Percentiles rank a stretch among this genome's conserved stretches.
Conservation (phyloP, 2,113 vertebrate genomes). For the Amblyornis subalaris region DNA sequence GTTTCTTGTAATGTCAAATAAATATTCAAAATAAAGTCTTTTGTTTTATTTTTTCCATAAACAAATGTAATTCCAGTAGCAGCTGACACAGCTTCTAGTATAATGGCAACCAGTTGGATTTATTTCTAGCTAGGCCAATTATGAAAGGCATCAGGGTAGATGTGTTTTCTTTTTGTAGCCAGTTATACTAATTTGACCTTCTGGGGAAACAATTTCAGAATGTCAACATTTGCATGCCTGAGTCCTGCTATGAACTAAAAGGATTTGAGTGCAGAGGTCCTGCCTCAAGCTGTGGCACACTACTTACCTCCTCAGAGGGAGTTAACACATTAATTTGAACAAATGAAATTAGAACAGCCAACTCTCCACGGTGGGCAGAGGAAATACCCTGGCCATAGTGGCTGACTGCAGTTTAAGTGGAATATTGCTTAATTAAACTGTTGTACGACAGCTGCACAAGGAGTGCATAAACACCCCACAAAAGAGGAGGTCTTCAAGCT, state of each 20-base stretch:
- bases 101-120: neutral
- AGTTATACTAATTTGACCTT: conserved; percentile 54
- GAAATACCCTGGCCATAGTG: conserved; percentile 34
- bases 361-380: conserved; percentile 38
- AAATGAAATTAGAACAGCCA: conserved; percentile 62
- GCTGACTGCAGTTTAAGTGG: conserved; percentile 32
- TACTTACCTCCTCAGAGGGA: conserved; percentile 51
- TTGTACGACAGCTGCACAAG: conserved; percentile 5
- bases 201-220: conserved; percentile 56
- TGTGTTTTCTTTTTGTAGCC: conserved; percentile 32
- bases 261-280: conserved; percentile 24
- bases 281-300: conserved; percentile 41
- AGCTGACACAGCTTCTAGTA: neutral
- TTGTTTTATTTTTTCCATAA: neutral
- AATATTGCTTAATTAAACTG: conserved; percentile 39
- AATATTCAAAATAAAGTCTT: neutral
- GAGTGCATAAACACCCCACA: conserved; percentile 52
- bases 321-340: conserved; percentile 66
- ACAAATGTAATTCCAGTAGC: neutral
- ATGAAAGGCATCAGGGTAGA: conserved; percentile 3
- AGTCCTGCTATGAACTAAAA: conserved; percentile 46
- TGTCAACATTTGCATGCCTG: conserved; percentile 56
- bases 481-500: neutral
- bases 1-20: neutral
- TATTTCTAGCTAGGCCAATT: conserved; percentile 18